Evolutionary conservation across 2,888 invertebrate species (phyloP), one percentile per base, ranked within the genome.

Genomic region (Lordiphosa andalusiaca): DNA sequence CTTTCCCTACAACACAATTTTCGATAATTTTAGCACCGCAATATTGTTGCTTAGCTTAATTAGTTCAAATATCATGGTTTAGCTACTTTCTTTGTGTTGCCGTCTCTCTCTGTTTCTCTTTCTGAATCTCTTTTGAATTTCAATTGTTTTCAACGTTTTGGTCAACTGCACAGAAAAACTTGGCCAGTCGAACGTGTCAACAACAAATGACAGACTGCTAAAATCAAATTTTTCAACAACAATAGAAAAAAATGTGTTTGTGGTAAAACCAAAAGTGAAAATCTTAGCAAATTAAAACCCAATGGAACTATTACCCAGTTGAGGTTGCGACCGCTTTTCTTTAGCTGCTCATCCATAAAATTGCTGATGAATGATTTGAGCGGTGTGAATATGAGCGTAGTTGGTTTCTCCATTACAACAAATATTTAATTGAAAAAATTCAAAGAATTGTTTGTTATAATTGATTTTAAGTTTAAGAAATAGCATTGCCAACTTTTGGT

Each of bases 211-310:
- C 52, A 61, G 42, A 47, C 36, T 40, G 48, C 54, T 41, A 53
- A 52, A 41, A 19, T 21, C 63, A 59, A 59, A 62, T 42, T 53
- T 42, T 62, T n/a, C n/a, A n/a, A n/a, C 23, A 42, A 37, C 10
- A 67, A 48, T 40, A 46, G 53, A 53, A 67, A 57, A 63, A 13
- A 69, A 68, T 57, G 65, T 55, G 41, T 33, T 54, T 40, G 42
- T 33, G 46, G 52, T 53, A 59, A 30, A 30, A 30, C 9, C 30
- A 67, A 84, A 84, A 78, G 83, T 84, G 76, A 83, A 77, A 77
- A 78, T 55, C 54, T 54, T 37, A 38, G 19, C 51, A 73, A 84
- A 82, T 74, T 44, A 53, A 41, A 33, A 48, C 33, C 30, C 9
- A 69, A 48, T 50, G 68, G 71, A 74, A 68, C 54, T 57, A 51